These are phyloP conservation scores for Gymnogyps californianus DNA, from an alignment of 2,113 vertebrate genomes.

Conservation along the genomic window DNA sequence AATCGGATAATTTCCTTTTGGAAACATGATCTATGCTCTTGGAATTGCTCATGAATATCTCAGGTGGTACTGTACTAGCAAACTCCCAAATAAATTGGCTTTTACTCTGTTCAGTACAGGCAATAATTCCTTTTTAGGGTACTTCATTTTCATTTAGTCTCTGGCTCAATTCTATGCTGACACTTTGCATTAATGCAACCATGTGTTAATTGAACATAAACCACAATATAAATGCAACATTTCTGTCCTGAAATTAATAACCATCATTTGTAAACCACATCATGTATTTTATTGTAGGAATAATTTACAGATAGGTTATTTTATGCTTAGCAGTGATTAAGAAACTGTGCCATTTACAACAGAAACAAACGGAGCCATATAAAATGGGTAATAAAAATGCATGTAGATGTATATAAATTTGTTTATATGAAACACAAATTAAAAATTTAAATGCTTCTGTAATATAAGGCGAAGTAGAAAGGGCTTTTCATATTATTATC, in stretches of 20 bases:
- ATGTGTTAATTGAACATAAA: constrained; percentile 65
- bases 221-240: constrained; percentile 25
- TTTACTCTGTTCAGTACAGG: neutral
- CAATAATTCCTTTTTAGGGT: constrained; percentile 19
- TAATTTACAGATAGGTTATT: constrained; percentile 43
- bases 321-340: constrained; percentile 56
- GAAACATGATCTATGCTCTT: neutral
- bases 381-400: constrained; percentile 39
- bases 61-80: neutral
- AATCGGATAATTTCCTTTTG: neutral
- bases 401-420: constrained; percentile 36
- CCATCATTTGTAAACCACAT: constrained; percentile 35
- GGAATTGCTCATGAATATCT: neutral
- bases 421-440: constrained; percentile 26
- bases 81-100: constrained; percentile 19
- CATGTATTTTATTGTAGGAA: constrained; percentile 41
- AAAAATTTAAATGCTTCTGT: constrained; percentile 29
- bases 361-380: neutral
- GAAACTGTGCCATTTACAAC: constrained; percentile 36
- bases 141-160: constrained; percentile 30
- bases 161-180: neutral
- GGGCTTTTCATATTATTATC: neutral
- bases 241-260: constrained; percentile 53
- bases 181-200: constrained; percentile 22
- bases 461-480: neutral